Percentiles rank a stretch among this genome's conserved stretches.
Evolutionary conservation across 2,797 vertebrate species (phyloP).

Genomic region (Scleropages formosus): DNA sequence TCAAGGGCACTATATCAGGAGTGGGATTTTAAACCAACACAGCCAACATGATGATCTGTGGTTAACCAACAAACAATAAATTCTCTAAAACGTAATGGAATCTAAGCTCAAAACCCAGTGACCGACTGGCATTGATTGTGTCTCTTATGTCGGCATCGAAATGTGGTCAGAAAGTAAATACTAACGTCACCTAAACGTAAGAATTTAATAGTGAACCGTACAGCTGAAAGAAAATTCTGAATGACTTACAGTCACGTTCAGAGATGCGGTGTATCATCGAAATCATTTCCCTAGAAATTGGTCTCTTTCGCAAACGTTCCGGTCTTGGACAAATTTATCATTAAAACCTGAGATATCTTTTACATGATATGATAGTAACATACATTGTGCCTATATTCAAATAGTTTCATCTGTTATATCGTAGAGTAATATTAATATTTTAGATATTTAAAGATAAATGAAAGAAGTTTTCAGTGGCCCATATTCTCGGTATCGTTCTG

Average conservation of each 20-base stretch:
- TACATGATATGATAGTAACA: background rate
- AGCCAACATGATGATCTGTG: background rate
- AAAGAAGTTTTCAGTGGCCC: background rate
- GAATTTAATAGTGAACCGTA: background rate
- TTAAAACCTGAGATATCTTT: rapidly evolving
- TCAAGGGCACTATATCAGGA: too few species aligned
- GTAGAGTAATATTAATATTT: too few species aligned
- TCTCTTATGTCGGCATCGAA: background rate
- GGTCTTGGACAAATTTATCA: background rate
- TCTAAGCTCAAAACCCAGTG: too few species aligned
- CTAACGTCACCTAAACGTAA: background rate
- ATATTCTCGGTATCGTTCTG: background rate
- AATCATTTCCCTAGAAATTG: slow-evolving; percentile 40
- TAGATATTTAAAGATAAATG: background rate
- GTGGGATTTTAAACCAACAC: too few species aligned
- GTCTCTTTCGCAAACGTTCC: background rate
- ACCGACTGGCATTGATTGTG: background rate
- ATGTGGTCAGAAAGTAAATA: background rate
- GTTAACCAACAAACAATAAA: background rate
- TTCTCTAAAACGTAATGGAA: too few species aligned
- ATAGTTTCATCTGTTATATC: background rate
- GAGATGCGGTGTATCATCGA: slow-evolving; percentile 24
- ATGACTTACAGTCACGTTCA: background rate
- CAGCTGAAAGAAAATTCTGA: background rate
- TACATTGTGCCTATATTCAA: background rate